These are phyloP conservation scores for Sorex maritimensis DNA, from an alignment of 2,797 vertebrate species.

Conservation along the genomic window DNA sequence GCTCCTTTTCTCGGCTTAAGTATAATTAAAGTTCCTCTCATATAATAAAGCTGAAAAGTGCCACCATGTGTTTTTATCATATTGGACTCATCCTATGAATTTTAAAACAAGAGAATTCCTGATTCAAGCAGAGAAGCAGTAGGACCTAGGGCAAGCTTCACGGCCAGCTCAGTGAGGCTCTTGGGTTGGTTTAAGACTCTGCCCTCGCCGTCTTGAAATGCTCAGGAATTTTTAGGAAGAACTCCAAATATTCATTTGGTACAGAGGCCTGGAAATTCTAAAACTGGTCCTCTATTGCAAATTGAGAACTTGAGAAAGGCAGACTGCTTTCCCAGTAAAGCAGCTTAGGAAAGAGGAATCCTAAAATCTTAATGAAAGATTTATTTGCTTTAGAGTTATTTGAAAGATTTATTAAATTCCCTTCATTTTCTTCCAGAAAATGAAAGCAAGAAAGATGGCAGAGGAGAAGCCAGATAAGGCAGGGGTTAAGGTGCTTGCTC, in stretches of 20 bases:
- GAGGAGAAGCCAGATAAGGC: too few species aligned
- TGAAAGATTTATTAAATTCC: too few species aligned
- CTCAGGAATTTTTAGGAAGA: not conserved
- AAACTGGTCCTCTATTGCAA: not conserved
- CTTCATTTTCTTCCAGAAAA: too few species aligned
- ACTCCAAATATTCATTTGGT: not conserved
- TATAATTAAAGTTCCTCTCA: slow-evolving; percentile 74
- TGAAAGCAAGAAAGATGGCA: too few species aligned
- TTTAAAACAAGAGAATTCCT: slow-evolving; percentile 2
- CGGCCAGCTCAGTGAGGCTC: not conserved
- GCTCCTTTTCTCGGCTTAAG: slow-evolving; percentile 8
- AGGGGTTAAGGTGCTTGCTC: too few species aligned
- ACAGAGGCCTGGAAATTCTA: not conserved
- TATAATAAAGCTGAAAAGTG: slow-evolving; percentile 58
- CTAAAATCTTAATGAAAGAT: slow-evolving; percentile 10
- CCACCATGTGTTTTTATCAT: slow-evolving; percentile 13
- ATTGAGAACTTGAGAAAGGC: not conserved
- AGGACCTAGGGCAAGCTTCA: not conserved
- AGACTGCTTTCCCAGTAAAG: not conserved
- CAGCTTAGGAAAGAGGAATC: not conserved
- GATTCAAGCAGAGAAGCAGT: not conserved
- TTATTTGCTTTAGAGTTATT: too few species aligned
- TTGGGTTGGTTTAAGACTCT: not conserved
- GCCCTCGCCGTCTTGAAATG: not conserved
- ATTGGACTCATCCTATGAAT: slow-evolving; percentile 30